Percentiles rank a stretch among this genome's conserved stretches.
These are phyloP conservation scores for Drosophila ironensis DNA, from an alignment of 1,140 invertebrate species.

Conservation along the genomic window DNA sequence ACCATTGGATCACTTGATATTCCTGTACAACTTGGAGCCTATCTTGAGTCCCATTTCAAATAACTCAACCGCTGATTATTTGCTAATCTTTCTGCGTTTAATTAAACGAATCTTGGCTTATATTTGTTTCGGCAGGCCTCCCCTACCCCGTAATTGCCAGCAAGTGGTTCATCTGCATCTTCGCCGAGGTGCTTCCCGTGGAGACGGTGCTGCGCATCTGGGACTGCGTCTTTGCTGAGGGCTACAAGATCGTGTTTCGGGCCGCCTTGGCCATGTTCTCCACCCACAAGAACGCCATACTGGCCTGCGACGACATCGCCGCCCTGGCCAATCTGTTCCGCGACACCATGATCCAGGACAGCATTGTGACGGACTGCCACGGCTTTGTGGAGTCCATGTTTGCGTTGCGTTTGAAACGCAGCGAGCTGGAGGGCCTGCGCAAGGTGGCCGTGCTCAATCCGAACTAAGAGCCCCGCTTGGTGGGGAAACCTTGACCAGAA, in stretches of 20 bases:
- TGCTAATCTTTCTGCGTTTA: background rate
- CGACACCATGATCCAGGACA: constrained; percentile 85
- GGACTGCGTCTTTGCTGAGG: constrained; percentile 97
- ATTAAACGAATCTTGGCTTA: background rate
- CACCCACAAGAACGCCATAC: constrained; percentile 86
- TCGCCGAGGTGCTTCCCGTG: constrained; percentile 94
- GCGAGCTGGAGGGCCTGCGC: constrained; percentile 84
- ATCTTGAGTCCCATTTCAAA: too few species aligned
- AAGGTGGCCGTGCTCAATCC: constrained; percentile 80
- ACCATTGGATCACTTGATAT: too few species aligned
- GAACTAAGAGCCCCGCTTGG: constrained; percentile 47
- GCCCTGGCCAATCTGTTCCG: constrained; percentile 88
- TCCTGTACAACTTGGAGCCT: too few species aligned
- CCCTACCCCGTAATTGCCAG: constrained; percentile 94
- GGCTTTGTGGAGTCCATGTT: constrained; percentile 90
- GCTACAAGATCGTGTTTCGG: constrained; percentile 91
- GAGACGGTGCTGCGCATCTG: constrained; percentile 96
- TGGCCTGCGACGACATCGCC: constrained; percentile 88
- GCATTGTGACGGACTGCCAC: constrained; percentile 88
- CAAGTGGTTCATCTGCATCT: constrained; percentile 97
- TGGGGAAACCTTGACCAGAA: constrained; percentile 12
- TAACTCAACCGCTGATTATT: too few species aligned
- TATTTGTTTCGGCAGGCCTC: constrained; percentile 82
- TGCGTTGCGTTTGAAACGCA: constrained; percentile 85
- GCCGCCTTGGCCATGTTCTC: constrained; percentile 90